phyloP scores from a whole-genome alignment of 2,888 invertebrate species.

The Brenthis hecate region DNA sequence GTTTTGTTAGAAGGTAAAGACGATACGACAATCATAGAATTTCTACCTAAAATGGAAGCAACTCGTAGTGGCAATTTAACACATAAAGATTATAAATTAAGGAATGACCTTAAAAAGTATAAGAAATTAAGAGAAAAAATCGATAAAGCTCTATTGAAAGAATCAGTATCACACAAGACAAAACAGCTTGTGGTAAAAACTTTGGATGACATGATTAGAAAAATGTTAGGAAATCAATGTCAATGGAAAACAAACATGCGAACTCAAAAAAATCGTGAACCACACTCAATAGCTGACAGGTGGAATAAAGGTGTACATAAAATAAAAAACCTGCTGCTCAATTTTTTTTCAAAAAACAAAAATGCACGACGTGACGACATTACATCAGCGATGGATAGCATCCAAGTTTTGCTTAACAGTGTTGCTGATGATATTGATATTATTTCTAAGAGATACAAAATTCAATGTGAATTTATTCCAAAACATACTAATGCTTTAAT shows the following conservation, averaged over 20 bases:
- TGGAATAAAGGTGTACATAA: slow-evolving; percentile 47
- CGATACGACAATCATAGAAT: slow-evolving; percentile 61
- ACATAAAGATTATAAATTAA: slow-evolving; percentile 36
- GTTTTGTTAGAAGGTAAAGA: slow-evolving; percentile 47
- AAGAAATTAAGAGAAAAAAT: slow-evolving; percentile 57
- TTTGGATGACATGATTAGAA: slow-evolving; percentile 57
- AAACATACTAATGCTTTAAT: slow-evolving; percentile 33
- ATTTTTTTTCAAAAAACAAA: slow-evolving; percentile 33
- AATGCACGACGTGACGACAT: slow-evolving; percentile 39
- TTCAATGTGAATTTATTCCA: slow-evolving; percentile 50
- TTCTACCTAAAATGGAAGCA: slow-evolving; percentile 43
- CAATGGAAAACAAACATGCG: slow-evolving; percentile 44
- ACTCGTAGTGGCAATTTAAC: slow-evolving; percentile 14
- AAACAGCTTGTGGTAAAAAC: slow-evolving; percentile 52
- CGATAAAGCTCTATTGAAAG: slow-evolving; percentile 49
- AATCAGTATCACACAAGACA: slow-evolving; percentile 53
- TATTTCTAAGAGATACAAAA: slow-evolving; percentile 48
- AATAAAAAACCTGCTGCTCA: slow-evolving; percentile 44
- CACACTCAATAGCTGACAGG: slow-evolving; percentile 29
- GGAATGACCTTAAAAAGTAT: slow-evolving; percentile 51
- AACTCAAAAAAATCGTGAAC: slow-evolving; percentile 4
- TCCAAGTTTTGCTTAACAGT: slow-evolving; percentile 49
- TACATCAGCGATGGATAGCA: slow-evolving; percentile 44
- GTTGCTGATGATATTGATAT: slow-evolving; percentile 47
- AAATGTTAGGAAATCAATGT: slow-evolving; percentile 54